Conservation (phyloP, 2,888 invertebrate genomes). For the Lasioglossum figueresi region DNA sequence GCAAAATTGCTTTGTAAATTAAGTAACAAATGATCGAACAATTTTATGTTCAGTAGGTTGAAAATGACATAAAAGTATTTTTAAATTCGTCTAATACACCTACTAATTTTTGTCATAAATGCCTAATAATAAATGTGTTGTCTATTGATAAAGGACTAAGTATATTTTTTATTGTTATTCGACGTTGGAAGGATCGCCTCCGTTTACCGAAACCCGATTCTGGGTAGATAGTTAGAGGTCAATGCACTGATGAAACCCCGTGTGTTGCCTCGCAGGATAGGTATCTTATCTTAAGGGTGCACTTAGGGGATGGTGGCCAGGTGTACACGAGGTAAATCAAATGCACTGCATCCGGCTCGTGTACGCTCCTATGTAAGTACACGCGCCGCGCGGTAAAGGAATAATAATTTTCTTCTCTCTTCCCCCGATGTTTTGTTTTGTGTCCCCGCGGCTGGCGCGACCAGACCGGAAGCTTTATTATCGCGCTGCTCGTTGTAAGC, state of each 20-base stretch:
- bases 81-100: no score
- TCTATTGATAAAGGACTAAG: no score
- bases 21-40: no score
- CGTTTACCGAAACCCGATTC: no score
- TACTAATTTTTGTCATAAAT: no score
- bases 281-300: constrained; percentile 38
- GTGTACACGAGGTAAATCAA: constrained; percentile 57
- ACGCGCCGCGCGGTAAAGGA: constrained; percentile 54
- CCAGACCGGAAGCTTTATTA: constrained; percentile 75
- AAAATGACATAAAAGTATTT: no score
- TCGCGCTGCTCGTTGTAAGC: constrained; percentile 63
- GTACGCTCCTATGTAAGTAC: constrained; percentile 51
- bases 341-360: constrained; percentile 56
- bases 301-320: constrained; percentile 46
- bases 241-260: background rate
- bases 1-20: no score
- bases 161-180: background rate
- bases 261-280: background rate
- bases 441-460: constrained; percentile 58
- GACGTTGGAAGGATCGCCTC: background rate
- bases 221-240: background rate
- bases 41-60: no score
- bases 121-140: no score
- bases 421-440: constrained; percentile 63
- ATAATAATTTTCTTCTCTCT: constrained; percentile 64